These are phyloP conservation scores for Balanococcus diminutus DNA, from an alignment of 2,888 invertebrate genomes.

Conservation along the genomic window DNA sequence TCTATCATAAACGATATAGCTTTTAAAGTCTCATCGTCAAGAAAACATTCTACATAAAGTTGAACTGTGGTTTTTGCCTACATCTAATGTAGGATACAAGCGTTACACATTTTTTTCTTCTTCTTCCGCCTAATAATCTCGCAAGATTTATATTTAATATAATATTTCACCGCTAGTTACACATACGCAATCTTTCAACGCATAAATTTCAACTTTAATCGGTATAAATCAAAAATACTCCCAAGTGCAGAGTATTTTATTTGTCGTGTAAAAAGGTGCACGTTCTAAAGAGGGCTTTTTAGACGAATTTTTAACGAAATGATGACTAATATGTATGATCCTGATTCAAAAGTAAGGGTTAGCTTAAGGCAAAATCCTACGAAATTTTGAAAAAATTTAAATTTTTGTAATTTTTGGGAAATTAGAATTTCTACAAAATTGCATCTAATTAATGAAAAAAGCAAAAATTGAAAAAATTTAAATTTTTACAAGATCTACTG, in stretches of 20 bases:
- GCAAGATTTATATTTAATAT: conserved; percentile 34
- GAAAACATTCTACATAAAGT: conserved; percentile 20
- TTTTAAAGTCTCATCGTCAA: conserved; percentile 1
- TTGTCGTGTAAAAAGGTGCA: background rate
- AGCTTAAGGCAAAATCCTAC: no score
- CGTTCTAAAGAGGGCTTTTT: no score
- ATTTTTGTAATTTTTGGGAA: no score
- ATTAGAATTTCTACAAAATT: no score
- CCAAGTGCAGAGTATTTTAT: background rate
- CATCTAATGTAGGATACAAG: background rate
- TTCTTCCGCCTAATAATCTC: conserved; percentile 10
- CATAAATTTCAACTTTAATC: conserved; percentile 35
- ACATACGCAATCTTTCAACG: conserved; percentile 34
- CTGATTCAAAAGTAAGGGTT: no score
- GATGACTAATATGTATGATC: no score
- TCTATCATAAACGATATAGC: conserved; percentile 31
- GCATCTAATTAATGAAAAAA: no score
- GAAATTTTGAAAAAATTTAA: no score
- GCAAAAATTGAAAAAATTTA: no score
- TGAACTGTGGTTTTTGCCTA: background rate
- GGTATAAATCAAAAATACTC: conserved; percentile 22
- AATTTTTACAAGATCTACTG: no score
- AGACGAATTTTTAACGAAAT: no score
- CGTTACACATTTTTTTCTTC: background rate
- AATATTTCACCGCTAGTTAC: conserved; percentile 38